Evolutionary conservation across 2,797 vertebrate species (phyloP).

Genomic region (Limosa lapponica): DNA sequence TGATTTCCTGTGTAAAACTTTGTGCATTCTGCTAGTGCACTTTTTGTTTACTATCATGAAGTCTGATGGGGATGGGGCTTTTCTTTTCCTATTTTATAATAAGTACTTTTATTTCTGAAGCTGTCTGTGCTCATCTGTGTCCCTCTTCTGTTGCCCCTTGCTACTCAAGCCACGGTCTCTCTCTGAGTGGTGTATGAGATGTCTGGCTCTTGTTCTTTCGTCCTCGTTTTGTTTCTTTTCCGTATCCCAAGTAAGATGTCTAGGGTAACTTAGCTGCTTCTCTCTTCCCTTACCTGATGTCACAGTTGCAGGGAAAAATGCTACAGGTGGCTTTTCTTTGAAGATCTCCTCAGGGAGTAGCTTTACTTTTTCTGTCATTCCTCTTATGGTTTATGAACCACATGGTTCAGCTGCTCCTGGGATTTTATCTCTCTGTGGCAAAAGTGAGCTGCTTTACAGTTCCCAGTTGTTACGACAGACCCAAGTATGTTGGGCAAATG

Average conservation of each 20-base stretch:
- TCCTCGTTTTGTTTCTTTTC: neutral
- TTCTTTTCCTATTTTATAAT: neutral
- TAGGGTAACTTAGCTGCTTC: neutral
- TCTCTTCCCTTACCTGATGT: neutral
- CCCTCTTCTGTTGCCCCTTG: neutral
- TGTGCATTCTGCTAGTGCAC: neutral
- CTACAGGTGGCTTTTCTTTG: neutral
- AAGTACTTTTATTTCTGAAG: neutral
- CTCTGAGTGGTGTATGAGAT: neutral
- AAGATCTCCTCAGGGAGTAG: neutral
- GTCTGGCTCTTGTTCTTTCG: neutral
- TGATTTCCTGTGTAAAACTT: neutral
- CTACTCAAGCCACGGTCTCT: neutral
- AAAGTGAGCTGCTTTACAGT: neutral
- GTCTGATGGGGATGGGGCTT: neutral
- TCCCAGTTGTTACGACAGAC: neutral
- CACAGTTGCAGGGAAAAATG: neutral
- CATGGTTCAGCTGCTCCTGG: neutral
- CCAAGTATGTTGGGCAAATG: neutral
- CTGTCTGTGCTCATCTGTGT: neutral
- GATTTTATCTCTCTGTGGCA: neutral
- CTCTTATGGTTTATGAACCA: neutral
- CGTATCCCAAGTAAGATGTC: neutral
- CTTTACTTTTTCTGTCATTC: neutral
- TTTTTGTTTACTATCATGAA: neutral